Evolutionary conservation across 1,140 invertebrate species (phyloP), one percentile per base, ranked within the genome.

Genomic region (Brachionus manjavacas): DNA sequence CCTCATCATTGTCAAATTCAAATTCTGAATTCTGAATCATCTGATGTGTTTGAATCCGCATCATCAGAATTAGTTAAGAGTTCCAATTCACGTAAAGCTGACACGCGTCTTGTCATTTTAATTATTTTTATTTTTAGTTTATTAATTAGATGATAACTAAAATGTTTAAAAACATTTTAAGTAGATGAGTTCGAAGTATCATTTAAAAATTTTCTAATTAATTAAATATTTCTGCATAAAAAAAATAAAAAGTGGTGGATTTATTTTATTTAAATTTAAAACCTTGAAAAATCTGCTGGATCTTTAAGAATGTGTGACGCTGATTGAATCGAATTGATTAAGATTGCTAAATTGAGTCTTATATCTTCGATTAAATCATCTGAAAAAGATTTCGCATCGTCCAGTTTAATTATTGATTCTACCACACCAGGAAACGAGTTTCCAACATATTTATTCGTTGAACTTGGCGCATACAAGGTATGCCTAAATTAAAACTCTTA

Each of bases 311-410:
- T 81, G 20, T 60, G 35, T 23, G 52, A 43, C 1, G 79, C 79
- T 43, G 79, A 81, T 41, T 81, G 64, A 68, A 81, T 81, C 14
- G 79, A 81, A 68, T 81, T 39, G 25, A 81, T 64, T 9, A 81
- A 31, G 20, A 68, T 46, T 4, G 52, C 20, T 3, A 81, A 9
- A 41, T 81, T 68, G 28, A 64, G 4, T 64, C 28, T 81, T 1
- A 81, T 43, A 64, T 60, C 14, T 14, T 81, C 79, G 64, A 81
- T 35, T 16, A 78, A 28, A 28, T 78, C 39, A 49, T 35, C 16
- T 35, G 43, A 60, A 23, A 28, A 25, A 11, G 3, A 64, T 64
- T 43, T 46, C n/a, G 49, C n/a, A 6, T 60, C n/a, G 23, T 64
- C 52, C 3, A 64, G 16, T 20, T 23, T 46, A 43, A 64, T n/a